phyloP scores from a whole-genome alignment of 2,113 vertebrate species.

The Pseudorectes ferrugineus region DNA sequence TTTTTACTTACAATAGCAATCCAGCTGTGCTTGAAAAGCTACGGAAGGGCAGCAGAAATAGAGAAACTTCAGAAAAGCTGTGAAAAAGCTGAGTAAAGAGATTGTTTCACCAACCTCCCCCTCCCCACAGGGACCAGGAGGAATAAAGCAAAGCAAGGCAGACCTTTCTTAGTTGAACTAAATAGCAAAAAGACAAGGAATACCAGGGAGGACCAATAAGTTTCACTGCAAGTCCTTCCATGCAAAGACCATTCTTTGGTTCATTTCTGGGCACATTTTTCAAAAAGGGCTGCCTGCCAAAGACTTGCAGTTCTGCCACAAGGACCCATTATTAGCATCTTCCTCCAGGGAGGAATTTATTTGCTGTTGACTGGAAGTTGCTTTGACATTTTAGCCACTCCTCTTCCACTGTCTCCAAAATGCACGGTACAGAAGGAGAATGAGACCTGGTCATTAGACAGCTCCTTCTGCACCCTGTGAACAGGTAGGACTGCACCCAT shows the following conservation, averaged over 20 bases:
- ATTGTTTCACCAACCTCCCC: background rate
- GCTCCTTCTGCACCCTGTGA: background rate
- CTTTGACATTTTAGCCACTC: background rate
- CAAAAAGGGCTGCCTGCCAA: background rate
- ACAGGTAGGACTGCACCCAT: background rate
- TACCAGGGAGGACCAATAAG: background rate
- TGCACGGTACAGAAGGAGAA: background rate
- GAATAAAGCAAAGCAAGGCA: background rate
- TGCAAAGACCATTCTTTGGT: background rate
- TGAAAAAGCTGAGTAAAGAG: background rate
- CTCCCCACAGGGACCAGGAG: background rate
- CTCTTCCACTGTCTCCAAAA: background rate
- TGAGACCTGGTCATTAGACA: background rate
- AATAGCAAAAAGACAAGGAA: background rate
- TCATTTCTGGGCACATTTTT: background rate
- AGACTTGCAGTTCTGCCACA: background rate
- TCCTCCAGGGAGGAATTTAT: background rate
- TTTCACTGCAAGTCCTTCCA: background rate
- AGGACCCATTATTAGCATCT: conserved; percentile 10
- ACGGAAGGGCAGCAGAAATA: background rate
- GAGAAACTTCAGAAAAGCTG: background rate
- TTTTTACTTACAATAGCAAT: background rate
- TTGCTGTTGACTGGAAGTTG: conserved; percentile 1
- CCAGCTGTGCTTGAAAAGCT: background rate
- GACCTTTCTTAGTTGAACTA: background rate